Evolutionary conservation across 2,113 vertebrate genomes (phyloP).

Genomic region (human (Homo sapiens)): GRCh38 chr13:31880001-31880500

Average conservation of each 20-base stretch:
- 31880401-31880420: not conserved
- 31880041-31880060: too few relatives aligned
- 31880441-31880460: not conserved
- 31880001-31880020: too few relatives aligned
- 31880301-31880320: not conserved
- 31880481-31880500: not conserved
- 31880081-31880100: not conserved
- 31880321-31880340: not conserved
- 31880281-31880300: not conserved
- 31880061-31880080: too few relatives aligned
- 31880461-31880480: not conserved
- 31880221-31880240: not conserved
- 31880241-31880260: not conserved
- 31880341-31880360: constrained; percentile 3
- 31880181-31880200: not conserved
- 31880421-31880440: not conserved
- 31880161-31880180: not conserved
- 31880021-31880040: too few relatives aligned
- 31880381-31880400: not conserved
- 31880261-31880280: not conserved
- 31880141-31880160: not conserved
- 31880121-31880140: not conserved
- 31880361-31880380: constrained; percentile 8
- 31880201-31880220: not conserved
- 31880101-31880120: not conserved